Conservation (phyloP, 2,113 vertebrate species). For the Xiphophorus maculatus region DNA sequence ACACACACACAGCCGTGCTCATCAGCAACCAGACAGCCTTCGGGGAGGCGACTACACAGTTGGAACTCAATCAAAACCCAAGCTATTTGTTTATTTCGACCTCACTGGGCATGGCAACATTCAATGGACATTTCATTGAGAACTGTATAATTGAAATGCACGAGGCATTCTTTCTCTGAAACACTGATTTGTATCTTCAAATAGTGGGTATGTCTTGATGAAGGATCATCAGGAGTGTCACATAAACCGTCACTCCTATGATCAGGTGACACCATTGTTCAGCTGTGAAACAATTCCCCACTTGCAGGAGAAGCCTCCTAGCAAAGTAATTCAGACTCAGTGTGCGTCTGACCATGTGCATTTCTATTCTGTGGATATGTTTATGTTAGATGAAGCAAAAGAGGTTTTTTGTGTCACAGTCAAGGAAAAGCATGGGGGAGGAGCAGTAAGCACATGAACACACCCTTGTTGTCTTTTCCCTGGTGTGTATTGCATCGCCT, state of each 20-base stretch:
- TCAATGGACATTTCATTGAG: neutral
- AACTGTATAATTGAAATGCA: neutral
- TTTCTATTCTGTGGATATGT: slow-evolving; percentile 10
- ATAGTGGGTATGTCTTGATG: neutral
- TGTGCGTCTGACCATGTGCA: neutral
- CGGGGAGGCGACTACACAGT: slow-evolving; percentile 38
- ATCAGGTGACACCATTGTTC: slow-evolving; percentile 35
- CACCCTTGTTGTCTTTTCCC: slow-evolving; percentile 62
- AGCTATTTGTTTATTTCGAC: slow-evolving; percentile 40
- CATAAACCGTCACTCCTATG: slow-evolving; percentile 10
- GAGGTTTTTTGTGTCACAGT: slow-evolving; percentile 33
- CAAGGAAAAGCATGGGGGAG: slow-evolving; percentile 23
- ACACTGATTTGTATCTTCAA: neutral
- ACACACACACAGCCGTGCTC: slow-evolving; percentile 11
- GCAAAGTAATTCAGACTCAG: slow-evolving; percentile 15
- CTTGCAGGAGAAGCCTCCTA: neutral
- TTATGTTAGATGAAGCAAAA: slow-evolving; percentile 47
- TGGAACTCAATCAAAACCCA: slow-evolving; percentile 41
- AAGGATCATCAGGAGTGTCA: neutral
- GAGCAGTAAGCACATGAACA: slow-evolving; percentile 54
- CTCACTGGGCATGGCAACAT: slow-evolving; percentile 17
- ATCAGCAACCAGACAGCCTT: slow-evolving; percentile 52
- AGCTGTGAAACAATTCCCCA: slow-evolving; percentile 28
- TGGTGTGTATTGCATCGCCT: slow-evolving; percentile 14
- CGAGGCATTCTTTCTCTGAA: neutral